phyloP scores from a whole-genome alignment of 2,797 vertebrate genomes.

The Tarsius wallacei region DNA sequence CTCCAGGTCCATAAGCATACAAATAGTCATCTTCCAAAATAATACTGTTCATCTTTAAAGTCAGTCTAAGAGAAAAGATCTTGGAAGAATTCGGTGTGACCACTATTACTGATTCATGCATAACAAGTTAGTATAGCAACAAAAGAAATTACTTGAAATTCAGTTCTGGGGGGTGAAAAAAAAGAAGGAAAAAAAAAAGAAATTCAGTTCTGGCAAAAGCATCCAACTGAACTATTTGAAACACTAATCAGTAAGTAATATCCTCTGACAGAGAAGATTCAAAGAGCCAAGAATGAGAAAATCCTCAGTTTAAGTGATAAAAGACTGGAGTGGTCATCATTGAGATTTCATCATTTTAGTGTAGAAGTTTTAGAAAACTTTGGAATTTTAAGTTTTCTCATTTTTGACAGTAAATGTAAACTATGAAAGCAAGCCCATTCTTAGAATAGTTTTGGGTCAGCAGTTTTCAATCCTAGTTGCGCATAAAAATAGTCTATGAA shows the following conservation, averaged over 20 bases:
- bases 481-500: constrained; percentile 11
- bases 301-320: not conserved
- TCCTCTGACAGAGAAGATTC: constrained; percentile 48
- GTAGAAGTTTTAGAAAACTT: constrained; percentile 59
- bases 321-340: constrained; percentile 33
- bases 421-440: constrained; percentile 22
- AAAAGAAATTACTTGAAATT: constrained; percentile 63
- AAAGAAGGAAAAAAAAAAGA: too few relatives aligned
- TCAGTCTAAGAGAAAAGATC: not conserved
- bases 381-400: constrained; percentile 64
- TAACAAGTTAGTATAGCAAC: not conserved
- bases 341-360: constrained; percentile 52
- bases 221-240: not conserved
- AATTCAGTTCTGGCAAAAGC: constrained; percentile 28
- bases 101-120: not conserved
- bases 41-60: constrained; percentile 60
- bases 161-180: too few relatives aligned
- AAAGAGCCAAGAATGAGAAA: constrained; percentile 58
- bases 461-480: constrained; percentile 58
- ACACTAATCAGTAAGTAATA: constrained; percentile 41
- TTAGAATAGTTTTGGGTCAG: not conserved
- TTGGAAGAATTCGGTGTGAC: constrained; percentile 25
- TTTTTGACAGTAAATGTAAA: constrained; percentile 63
- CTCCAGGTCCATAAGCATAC: not conserved
- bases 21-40: constrained; percentile 42